Evolutionary conservation across 2,797 vertebrate genomes (phyloP).

Genomic region (Ctenochaetus hawaiiensis): DNA sequence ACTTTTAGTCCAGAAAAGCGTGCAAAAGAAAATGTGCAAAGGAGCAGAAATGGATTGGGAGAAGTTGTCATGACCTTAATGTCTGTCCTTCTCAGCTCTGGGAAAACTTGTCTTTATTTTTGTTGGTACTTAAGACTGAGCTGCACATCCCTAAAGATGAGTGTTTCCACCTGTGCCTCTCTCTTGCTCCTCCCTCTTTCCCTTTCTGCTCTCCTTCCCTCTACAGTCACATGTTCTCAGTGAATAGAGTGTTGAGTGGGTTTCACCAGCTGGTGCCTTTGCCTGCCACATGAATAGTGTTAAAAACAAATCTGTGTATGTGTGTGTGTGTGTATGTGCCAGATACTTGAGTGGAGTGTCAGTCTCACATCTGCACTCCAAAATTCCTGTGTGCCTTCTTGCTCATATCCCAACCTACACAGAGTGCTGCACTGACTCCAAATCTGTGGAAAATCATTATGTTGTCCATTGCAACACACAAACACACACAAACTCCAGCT

Average conservation of each 20-base stretch:
- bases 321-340: slow-evolving; percentile 27
- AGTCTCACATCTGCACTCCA: slow-evolving; percentile 67
- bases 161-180: slow-evolving; percentile 74
- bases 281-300: slow-evolving; percentile 73
- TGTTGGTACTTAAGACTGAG: slow-evolving; percentile 43
- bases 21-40: background rate
- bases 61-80: background rate
- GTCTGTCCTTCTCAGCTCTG: background rate
- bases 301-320: slow-evolving; percentile 64
- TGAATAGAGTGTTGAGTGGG: slow-evolving; percentile 79
- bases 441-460: slow-evolving; percentile 44
- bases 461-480: slow-evolving; percentile 15
- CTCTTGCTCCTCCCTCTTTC: slow-evolving; percentile 39
- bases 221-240: slow-evolving; percentile 63
- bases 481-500: background rate
- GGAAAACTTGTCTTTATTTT: slow-evolving; percentile 13
- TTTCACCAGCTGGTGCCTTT: slow-evolving; percentile 81
- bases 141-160: slow-evolving; percentile 53
- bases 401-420: slow-evolving; percentile 43
- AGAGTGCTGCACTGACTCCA: slow-evolving; percentile 17
- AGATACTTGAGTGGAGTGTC: slow-evolving; percentile 63
- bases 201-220: slow-evolving; percentile 42
- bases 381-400: slow-evolving; percentile 50
- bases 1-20: background rate
- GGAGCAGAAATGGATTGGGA: background rate